phyloP scores from a whole-genome alignment of 2,797 vertebrate genomes.

The Tenualosa ilisha region DNA sequence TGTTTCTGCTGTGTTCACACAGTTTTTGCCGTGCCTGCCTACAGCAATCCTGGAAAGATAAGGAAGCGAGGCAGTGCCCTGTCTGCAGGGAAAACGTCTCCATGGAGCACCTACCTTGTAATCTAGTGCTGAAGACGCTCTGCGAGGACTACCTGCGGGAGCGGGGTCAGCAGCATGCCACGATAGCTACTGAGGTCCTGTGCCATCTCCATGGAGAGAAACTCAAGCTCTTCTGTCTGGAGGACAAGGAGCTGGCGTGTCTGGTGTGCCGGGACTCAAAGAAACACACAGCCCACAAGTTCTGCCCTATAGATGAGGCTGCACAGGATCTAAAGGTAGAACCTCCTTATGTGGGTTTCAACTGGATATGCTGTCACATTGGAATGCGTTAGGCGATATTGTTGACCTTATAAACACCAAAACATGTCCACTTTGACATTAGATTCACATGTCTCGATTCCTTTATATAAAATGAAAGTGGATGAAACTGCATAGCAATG shows the following conservation, averaged over 20 bases:
- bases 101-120: neutral
- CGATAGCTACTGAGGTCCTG: neutral
- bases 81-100: neutral
- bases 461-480: no score
- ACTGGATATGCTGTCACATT: neutral
- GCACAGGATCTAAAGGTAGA: conserved; percentile 7
- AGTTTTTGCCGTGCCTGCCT: neutral
- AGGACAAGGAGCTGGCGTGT: neutral
- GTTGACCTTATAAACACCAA: no score
- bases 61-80: neutral
- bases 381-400: no score
- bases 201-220: neutral
- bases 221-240: neutral
- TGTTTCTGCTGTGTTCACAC: conserved; percentile 10
- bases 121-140: neutral
- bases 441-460: no score
- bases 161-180: neutral
- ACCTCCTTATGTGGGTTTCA: no score
- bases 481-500: no score
- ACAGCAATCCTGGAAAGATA: neutral
- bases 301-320: neutral
- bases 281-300: neutral
- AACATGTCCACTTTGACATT: no score
- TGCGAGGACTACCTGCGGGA: conserved; percentile 11
- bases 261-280: neutral